Evolutionary conservation across 1,140 invertebrate species (phyloP), one percentile per base, ranked within the genome.

Genomic region (Zophobas morio): DNA sequence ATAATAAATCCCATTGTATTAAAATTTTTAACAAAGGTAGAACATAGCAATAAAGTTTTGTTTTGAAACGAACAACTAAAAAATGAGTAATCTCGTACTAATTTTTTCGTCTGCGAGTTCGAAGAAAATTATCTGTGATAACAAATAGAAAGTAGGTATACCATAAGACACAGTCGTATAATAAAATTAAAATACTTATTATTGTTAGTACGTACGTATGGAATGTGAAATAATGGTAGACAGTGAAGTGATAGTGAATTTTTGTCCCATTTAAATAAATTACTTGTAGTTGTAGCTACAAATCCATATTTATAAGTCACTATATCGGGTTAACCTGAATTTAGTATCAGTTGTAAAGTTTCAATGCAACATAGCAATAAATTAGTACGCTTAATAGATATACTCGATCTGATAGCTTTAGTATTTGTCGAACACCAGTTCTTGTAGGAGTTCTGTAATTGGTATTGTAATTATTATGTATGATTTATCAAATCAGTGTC

Each of bases 241-340:
- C 42, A 66, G 60, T 39, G 20, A 66, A 66, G 39, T 66, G 60
- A 66, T 66, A 66, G 60, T 66, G 60, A 66, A 66, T 66, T 66
- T 66, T 66, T 66, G 60, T 66, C 39, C 60, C 60, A 66, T 66
- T 66, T 66, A 66, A 66, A 66, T 66, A 66, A 66, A 66, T 66
- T 66, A 66, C 60, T 32, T 66, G 60, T 39, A 37, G 36, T 42
- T 66, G 60, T 42, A 32, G 49, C 60, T 66, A 33, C 39, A 66
- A 66, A 66, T 66, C 60, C 60, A 66, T 66, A 66, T 66, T 66
- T 66, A 66, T 66, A 66, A 66, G 60, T 66, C 60, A 66, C 60
- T 66, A 66, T 66, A 66, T 66, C 60, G 60, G 60, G 60, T 66
- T 66, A 66, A 66, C 60, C 60, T 66, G 60, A 46, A 66, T 66